Evolutionary conservation across 2,113 vertebrate species (phyloP).

Genomic region (Thunnus maccoyii): DNA sequence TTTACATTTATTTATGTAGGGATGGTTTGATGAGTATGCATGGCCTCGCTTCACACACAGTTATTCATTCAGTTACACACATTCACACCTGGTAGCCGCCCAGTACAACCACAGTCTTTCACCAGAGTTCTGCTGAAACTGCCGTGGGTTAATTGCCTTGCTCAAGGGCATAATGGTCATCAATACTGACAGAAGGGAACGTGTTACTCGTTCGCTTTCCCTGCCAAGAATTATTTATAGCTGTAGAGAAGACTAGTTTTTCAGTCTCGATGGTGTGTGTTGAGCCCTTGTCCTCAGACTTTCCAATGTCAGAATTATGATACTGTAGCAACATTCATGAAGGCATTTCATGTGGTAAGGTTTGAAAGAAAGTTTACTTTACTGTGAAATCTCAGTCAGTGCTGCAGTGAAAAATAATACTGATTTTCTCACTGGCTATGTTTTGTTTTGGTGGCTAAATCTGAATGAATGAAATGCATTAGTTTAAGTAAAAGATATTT

Average conservation of each 20-base stretch:
- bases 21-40: background rate
- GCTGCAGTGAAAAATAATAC: background rate
- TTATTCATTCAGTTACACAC: conserved; percentile 13
- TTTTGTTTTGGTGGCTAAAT: conserved; percentile 17
- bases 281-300: conserved; percentile 29
- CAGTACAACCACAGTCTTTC: conserved; percentile 39
- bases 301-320: conserved; percentile 23
- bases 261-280: conserved; percentile 17
- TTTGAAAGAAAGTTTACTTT: background rate
- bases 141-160: conserved; percentile 32
- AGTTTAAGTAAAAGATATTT: conserved; percentile 47
- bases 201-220: conserved; percentile 46
- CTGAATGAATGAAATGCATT: conserved; percentile 47
- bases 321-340: background rate
- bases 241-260: conserved; percentile 30
- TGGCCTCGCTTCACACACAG: conserved; percentile 29
- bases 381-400: conserved; percentile 7
- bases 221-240: conserved; percentile 38
- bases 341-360: background rate
- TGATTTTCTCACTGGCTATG: conserved; percentile 1
- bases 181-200: conserved; percentile 38
- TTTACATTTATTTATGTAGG: conserved; percentile 30
- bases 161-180: conserved; percentile 47
- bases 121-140: conserved; percentile 15
- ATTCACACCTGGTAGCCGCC: conserved; percentile 38